These are phyloP conservation scores for Dicranocentrus wangi DNA, from an alignment of 2,888 invertebrate genomes.

Conservation along the genomic window DNA sequence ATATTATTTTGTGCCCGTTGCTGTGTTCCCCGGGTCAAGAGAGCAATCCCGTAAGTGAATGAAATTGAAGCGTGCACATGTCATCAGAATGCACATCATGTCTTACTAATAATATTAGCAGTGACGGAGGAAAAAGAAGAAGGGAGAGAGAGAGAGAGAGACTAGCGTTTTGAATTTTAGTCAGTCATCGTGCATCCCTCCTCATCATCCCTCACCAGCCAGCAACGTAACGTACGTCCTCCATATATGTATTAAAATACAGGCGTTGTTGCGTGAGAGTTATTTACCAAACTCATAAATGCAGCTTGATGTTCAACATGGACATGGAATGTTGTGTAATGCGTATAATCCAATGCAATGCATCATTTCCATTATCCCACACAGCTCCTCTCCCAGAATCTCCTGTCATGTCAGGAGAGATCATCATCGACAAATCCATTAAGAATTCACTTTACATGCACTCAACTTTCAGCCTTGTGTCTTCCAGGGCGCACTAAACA, in stretches of 20 bases:
- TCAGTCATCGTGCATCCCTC: conserved; percentile 10
- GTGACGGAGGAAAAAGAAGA: conserved; percentile 41
- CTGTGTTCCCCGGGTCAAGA: conserved; percentile 53
- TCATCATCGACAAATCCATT: conserved; percentile 67
- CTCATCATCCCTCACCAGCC: not conserved
- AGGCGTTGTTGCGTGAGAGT: conserved; percentile 15
- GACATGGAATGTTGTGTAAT: conserved; percentile 25
- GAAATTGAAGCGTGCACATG: conserved; percentile 38
- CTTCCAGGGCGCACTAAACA: not conserved
- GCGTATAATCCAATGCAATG: conserved; percentile 11
- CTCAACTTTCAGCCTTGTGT: not conserved
- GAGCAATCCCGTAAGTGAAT: conserved; percentile 41
- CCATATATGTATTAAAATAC: conserved; percentile 6
- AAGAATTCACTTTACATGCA: conserved; percentile 60
- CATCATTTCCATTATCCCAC: conserved; percentile 35
- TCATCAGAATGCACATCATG: conserved; percentile 54
- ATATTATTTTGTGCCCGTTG: conserved; percentile 1
- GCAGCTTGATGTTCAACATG: not conserved
- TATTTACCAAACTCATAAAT: not conserved
- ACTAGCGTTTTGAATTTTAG: conserved; percentile 21
- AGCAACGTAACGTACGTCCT: too few relatives aligned
- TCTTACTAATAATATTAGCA: conserved; percentile 55
- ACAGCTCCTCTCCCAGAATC: conserved; percentile 24
- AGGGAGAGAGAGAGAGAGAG: not conserved
- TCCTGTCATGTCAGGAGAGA: conserved; percentile 52